These are phyloP conservation scores for Sarcoramphus papa DNA, from an alignment of 2,797 vertebrate genomes.

Conservation along the genomic window DNA sequence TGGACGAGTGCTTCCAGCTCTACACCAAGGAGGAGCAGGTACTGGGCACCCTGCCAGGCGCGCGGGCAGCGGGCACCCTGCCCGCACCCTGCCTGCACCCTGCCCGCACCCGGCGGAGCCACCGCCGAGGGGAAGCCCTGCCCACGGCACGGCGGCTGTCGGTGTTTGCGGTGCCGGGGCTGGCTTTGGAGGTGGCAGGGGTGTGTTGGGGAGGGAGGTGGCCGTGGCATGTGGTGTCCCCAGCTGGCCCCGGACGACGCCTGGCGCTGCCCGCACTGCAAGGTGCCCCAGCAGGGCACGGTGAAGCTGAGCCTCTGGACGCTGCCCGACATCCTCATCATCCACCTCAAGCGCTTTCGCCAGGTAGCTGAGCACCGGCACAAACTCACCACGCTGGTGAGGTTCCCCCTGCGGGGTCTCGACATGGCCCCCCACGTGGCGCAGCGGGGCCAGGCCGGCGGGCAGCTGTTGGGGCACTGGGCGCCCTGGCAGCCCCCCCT, in stretches of 20 bases:
- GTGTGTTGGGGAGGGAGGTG: background rate
- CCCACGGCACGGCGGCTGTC: rapidly evolving
- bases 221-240: background rate
- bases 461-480: conserved; percentile 71
- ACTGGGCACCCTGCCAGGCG: background rate
- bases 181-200: background rate
- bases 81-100: background rate
- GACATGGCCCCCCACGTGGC: conserved; percentile 92
- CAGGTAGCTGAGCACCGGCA: conserved; percentile 88
- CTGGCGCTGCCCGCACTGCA: conserved; percentile 91
- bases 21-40: conserved; percentile 98
- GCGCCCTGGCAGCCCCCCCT: conserved; percentile 74
- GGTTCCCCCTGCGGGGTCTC: conserved; percentile 83
- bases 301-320: conserved; percentile 96
- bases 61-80: background rate
- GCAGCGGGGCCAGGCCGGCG: conserved; percentile 75
- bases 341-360: conserved; percentile 91
- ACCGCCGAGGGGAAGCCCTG: rapidly evolving
- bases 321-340: conserved; percentile 90
- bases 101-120: background rate
- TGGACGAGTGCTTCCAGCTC: conserved; percentile 91
- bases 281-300: conserved; percentile 87
- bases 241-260: conserved; percentile 91
- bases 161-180: background rate
- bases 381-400: conserved; percentile 89